Evolutionary conservation across 1,140 invertebrate genomes (phyloP).

Genomic region (Galleria mellonella): DNA sequence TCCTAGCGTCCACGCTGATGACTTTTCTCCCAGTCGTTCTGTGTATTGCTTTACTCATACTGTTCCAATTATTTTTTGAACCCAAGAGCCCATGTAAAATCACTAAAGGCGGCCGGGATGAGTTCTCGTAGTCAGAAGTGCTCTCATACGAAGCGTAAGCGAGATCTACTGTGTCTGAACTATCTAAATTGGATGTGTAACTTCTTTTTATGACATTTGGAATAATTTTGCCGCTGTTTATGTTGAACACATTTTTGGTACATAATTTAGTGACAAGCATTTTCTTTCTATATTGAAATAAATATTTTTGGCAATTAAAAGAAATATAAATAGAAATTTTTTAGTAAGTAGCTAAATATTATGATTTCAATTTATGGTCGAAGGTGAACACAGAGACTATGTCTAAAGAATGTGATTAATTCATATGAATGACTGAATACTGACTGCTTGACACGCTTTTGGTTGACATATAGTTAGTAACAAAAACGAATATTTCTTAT

Average conservation of each 20-base stretch:
- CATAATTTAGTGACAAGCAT: conserved; percentile 39
- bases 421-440: too few species aligned
- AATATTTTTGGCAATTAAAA: too few species aligned
- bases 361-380: too few species aligned
- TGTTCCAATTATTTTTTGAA: conserved; percentile 90
- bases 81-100: conserved; percentile 93
- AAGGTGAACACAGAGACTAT: too few species aligned
- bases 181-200: conserved; percentile 22
- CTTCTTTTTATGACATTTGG: conserved; percentile 11
- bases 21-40: conserved; percentile 82
- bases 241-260: conserved; percentile 19
- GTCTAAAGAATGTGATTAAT: too few species aligned
- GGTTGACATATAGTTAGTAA: too few species aligned
- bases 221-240: background rate
- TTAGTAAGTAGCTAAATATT: too few species aligned
- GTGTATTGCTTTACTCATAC: conserved; percentile 85
- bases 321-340: too few species aligned
- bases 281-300: conserved; percentile 18
- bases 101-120: conserved; percentile 78
- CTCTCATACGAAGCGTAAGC: conserved; percentile 66
- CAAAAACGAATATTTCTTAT: too few species aligned
- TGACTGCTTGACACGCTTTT: too few species aligned
- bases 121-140: conserved; percentile 31
- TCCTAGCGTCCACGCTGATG: conserved; percentile 89
- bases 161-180: conserved; percentile 55